Base-by-base conservation (phyloP, 2,888 invertebrate species). In the Temnothorax unifasciatus region DNA sequence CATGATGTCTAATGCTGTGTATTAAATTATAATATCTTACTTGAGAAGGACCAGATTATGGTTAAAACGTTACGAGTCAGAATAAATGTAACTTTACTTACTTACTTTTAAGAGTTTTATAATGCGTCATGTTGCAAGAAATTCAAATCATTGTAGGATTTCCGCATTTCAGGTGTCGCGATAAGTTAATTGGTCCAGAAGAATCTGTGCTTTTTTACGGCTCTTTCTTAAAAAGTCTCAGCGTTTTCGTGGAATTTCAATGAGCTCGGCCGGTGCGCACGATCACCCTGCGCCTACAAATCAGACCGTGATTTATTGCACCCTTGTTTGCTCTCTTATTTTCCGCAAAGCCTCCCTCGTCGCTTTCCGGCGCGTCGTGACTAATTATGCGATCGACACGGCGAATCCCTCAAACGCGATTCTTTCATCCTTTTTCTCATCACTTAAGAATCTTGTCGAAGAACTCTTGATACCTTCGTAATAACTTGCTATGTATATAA, bases 201-300 rank as follows among this genome's bases (percentile, higher is more conserved):
- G 34, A 81, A 15, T 50, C 57, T 38, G 59, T 34, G 9, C 38
- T 47, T 81, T 21, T 57, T 81, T 11, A 25, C 47, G 71, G 59
- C 38, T 81, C 25, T 59, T 71, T 47, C 86, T 71, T 83, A 81
- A 83, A 84, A 87, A 90, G 86, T 90, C 88, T 77, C 64, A 34
- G 61, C 64, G 52, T 84, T 86, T 61, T 38, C 38, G 59, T 59
- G 83, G 89, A 90, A 90, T 90, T 87, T 90, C 77, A 90, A 90
- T 75, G 77, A 90, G 90, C 18, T 5, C 21, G 29, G n/a, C 34
- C 34, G 38, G 66, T 25, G 68, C 25, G 74, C 57, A 64, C 86
- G 85, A 90, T 87, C 89, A 83, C 59, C 52, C n/a, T 69, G 69
- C 50, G 88, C 91, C 87, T 90, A 91, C 90, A 88, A 90, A 90